Evolutionary conservation across 2,888 invertebrate species (phyloP).

Genomic region (Ichneumoninae sp.): DNA sequence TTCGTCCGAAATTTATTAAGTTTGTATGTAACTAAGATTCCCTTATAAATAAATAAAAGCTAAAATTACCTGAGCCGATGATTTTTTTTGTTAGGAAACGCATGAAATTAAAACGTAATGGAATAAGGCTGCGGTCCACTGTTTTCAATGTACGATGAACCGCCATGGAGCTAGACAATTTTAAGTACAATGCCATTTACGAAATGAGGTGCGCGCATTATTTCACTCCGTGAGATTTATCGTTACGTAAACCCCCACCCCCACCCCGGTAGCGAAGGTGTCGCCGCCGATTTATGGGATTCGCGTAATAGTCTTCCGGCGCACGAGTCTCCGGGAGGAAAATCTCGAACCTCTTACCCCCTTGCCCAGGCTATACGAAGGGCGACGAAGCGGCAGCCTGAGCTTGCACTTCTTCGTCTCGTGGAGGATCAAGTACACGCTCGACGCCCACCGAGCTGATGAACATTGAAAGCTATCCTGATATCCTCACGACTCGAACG

Average conservation of each 20-base stretch:
- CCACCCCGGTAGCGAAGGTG: slow-evolving; percentile 74
- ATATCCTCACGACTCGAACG: slow-evolving; percentile 4
- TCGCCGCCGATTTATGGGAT: slow-evolving; percentile 83
- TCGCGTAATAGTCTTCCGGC: slow-evolving; percentile 83
- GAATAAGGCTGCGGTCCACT: slow-evolving; percentile 4
- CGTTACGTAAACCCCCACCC: slow-evolving; percentile 79
- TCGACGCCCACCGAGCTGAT: slow-evolving; percentile 7
- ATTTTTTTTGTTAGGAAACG: not conserved
- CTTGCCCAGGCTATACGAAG: slow-evolving; percentile 37
- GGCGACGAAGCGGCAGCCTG: slow-evolving; percentile 48
- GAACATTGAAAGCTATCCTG: slow-evolving; percentile 44
- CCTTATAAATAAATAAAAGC: not conserved
- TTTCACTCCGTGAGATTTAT: slow-evolving; percentile 82
- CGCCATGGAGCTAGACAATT: slow-evolving; percentile 75
- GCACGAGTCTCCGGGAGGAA: slow-evolving; percentile 76
- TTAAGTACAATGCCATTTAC: slow-evolving; percentile 84
- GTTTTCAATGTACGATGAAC: slow-evolving; percentile 38
- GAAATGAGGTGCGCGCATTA: slow-evolving; percentile 84
- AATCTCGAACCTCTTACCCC: slow-evolving; percentile 72
- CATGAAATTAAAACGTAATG: not conserved
- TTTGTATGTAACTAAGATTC: not conserved
- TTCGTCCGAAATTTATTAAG: not conserved
- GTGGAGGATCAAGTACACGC: not conserved
- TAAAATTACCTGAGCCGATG: not conserved
- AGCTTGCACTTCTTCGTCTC: slow-evolving; percentile 55